Evolutionary conservation across 2,797 vertebrate genomes (phyloP).

Genomic region (Crotalus adamanteus): DNA sequence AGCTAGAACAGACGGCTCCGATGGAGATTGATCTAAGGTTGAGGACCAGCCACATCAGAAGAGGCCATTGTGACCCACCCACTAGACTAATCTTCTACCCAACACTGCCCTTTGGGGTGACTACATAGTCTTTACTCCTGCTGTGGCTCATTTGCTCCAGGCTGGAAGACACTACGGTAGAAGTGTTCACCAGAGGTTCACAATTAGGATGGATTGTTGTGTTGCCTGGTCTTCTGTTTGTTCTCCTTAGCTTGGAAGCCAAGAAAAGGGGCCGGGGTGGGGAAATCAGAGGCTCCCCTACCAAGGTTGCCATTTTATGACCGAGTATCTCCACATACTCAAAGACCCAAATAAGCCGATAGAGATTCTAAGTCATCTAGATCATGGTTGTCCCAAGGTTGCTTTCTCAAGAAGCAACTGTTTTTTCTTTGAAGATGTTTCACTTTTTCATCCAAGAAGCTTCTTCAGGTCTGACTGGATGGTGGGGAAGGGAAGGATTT

Average conservation of each 20-base stretch:
- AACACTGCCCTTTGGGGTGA: not conserved
- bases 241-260: not conserved
- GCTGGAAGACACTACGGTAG: not conserved
- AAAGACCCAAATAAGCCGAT: not conserved
- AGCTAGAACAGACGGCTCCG: not conserved
- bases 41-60: not conserved
- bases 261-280: rapidly evolving
- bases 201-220: not conserved
- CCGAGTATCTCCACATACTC: not conserved
- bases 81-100: not conserved
- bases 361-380: too few species aligned
- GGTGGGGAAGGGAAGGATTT: too few species aligned
- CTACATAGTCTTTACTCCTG: not conserved
- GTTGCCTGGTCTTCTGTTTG: not conserved
- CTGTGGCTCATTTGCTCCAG: not conserved
- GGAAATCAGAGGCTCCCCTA: not conserved
- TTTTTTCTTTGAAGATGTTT: too few species aligned
- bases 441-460: too few species aligned
- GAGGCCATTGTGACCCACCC: not conserved
- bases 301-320: not conserved
- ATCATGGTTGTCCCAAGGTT: too few species aligned
- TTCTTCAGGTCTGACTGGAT: too few species aligned
- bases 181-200: not conserved
- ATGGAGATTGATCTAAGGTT: not conserved
- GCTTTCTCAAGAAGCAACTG: too few species aligned